Percentiles rank a stretch among this genome's conserved stretches.
Conservation (phyloP, 1,140 invertebrate genomes). For the Cardiocondyla obscurior region DNA sequence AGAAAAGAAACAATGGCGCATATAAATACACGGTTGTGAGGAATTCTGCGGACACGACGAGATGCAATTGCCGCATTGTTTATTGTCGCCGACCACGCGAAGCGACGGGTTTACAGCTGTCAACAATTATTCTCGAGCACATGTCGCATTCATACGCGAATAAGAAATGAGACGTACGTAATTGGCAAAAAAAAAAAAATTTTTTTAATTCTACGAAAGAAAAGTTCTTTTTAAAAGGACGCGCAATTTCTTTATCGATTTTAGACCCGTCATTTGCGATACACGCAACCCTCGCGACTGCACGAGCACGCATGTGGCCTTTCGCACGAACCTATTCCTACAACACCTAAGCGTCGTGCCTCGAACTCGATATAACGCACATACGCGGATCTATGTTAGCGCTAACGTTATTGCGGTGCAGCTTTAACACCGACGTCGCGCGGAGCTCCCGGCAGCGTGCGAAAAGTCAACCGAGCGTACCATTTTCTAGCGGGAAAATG, state of each 20-base stretch:
- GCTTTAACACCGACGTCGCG: neutral
- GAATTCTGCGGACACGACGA: neutral
- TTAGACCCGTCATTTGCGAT: neutral
- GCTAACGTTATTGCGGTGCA: neutral
- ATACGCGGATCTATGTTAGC: conserved; percentile 3
- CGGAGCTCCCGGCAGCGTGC: neutral
- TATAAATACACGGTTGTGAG: conserved; percentile 11
- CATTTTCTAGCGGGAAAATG: conserved; percentile 35
- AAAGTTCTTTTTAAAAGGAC: neutral
- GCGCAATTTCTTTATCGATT: conserved; percentile 13
- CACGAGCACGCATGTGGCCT: conserved; percentile 2
- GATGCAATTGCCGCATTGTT: neutral
- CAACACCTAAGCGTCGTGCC: neutral
- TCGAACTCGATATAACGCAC: conserved; percentile 11
- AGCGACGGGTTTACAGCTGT: neutral
- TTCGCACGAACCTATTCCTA: conserved; percentile 7
- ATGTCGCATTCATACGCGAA: neutral
- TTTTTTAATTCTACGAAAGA: neutral
- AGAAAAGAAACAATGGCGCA: neutral
- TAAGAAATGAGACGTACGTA: neutral
- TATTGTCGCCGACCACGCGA: conserved; percentile 21
- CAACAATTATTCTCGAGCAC: conserved; percentile 22
- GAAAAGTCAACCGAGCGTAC: conserved; percentile 30
- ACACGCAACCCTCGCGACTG: conserved; percentile 17
- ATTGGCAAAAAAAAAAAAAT: neutral